Percentiles rank a stretch among this genome's conserved stretches.
phyloP scores from a whole-genome alignment of 2,888 invertebrate species.

The Dasysyrphus tricinctus region DNA sequence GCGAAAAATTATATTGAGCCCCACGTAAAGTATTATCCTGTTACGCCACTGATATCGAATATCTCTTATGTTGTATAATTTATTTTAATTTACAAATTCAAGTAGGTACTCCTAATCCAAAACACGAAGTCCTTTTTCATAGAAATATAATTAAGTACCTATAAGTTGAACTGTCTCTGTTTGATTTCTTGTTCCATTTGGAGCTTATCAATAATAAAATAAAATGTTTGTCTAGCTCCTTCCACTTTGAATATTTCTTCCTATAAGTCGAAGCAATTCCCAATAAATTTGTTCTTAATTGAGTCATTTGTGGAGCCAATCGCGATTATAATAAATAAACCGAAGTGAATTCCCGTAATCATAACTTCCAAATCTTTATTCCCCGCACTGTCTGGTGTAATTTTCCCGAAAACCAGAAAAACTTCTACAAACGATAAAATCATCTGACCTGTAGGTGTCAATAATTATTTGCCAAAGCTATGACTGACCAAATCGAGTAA shows the following conservation, averaged over 20 bases:
- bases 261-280: neutral
- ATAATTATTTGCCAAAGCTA: slow-evolving; percentile 28
- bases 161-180: neutral
- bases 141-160: no score
- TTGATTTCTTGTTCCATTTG: slow-evolving; percentile 29
- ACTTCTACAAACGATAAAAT: slow-evolving; percentile 50
- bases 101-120: no score
- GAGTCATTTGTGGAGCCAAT: slow-evolving; percentile 32
- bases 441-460: slow-evolving; percentile 60
- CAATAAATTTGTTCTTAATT: slow-evolving; percentile 62
- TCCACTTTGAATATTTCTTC: neutral
- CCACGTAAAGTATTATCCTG: no score
- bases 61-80: no score
- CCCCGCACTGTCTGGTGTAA: neutral
- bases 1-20: no score
- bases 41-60: no score
- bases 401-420: slow-evolving; percentile 20
- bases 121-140: no score
- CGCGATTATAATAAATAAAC: slow-evolving; percentile 10
- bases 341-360: slow-evolving; percentile 10
- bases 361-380: slow-evolving; percentile 64
- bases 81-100: no score
- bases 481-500: slow-evolving; percentile 8
- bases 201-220: slow-evolving; percentile 39
- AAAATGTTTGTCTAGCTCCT: neutral